Evolutionary conservation across 2,888 invertebrate genomes (phyloP).

Genomic region (Halictus quadricinctus): DNA sequence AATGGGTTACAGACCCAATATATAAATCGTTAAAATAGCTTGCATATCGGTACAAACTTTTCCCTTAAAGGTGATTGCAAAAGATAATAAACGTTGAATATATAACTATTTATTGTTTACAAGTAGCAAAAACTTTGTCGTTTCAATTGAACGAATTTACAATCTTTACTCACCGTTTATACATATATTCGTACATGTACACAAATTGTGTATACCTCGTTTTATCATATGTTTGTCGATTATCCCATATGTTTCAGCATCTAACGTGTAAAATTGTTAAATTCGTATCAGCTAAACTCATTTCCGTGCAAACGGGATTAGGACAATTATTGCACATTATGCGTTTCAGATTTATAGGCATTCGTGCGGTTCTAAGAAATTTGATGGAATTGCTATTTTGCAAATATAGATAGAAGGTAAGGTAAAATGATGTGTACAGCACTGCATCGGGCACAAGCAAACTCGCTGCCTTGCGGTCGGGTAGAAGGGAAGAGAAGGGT

Average conservation of each 20-base stretch:
- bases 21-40: not conserved
- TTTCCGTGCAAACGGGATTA: not conserved
- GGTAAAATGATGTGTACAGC: conserved; percentile 62
- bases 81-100: not conserved
- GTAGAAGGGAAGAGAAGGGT: conserved; percentile 61
- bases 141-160: not conserved
- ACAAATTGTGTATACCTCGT: not conserved
- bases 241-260: conserved; percentile 1
- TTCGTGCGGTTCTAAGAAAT: not conserved
- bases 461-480: conserved; percentile 68
- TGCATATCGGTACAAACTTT: not conserved
- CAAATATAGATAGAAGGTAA: not conserved
- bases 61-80: not conserved
- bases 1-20: not conserved
- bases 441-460: conserved; percentile 72
- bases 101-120: not conserved
- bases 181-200: not conserved
- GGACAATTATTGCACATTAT: not conserved
- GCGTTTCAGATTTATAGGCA: not conserved
- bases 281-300: no score
- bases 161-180: not conserved
- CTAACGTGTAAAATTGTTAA: conserved; percentile 1
- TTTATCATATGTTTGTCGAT: not conserved
- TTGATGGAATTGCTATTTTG: conserved; percentile 10
- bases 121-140: not conserved